Evolutionary conservation across 2,888 invertebrate species (phyloP).

Genomic region (Malachius bipustulatus): DNA sequence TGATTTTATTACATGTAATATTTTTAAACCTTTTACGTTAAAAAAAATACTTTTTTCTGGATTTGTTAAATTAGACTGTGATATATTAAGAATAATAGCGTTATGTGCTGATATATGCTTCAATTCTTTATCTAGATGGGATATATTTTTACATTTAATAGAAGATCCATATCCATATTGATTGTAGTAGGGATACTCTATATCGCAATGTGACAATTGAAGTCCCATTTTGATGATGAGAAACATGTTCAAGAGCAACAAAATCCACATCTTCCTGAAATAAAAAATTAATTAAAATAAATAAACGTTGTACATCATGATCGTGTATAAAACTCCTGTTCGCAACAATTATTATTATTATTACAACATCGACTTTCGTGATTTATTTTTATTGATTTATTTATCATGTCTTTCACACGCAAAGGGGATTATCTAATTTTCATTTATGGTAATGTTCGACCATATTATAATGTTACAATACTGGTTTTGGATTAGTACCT

Average conservation of each 20-base stretch:
- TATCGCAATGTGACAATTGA: neutral
- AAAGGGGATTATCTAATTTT: no score
- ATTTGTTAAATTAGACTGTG: neutral
- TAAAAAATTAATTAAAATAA: neutral
- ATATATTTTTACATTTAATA: neutral
- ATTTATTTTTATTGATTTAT: no score
- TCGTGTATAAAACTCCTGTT: no score
- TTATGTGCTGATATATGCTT: neutral
- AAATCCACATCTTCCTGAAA: conserved; percentile 1
- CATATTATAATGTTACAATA: no score
- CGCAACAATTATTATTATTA: no score
- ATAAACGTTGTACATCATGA: no score
- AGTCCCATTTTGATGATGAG: neutral
- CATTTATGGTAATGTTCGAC: no score
- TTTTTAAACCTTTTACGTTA: neutral
- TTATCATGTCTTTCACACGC: no score
- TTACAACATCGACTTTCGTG: no score
- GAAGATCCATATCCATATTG: neutral
- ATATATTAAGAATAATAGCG: neutral
- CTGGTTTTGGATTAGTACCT: no score
- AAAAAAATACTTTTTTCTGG: neutral
- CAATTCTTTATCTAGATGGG: neutral
- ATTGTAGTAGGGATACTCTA: neutral
- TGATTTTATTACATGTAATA: neutral
- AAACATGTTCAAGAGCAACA: neutral